Percentiles rank a stretch among this genome's conserved stretches.
Evolutionary conservation across 2,113 vertebrate genomes (phyloP).

Genomic region (Corythaixoides concolor): DNA sequence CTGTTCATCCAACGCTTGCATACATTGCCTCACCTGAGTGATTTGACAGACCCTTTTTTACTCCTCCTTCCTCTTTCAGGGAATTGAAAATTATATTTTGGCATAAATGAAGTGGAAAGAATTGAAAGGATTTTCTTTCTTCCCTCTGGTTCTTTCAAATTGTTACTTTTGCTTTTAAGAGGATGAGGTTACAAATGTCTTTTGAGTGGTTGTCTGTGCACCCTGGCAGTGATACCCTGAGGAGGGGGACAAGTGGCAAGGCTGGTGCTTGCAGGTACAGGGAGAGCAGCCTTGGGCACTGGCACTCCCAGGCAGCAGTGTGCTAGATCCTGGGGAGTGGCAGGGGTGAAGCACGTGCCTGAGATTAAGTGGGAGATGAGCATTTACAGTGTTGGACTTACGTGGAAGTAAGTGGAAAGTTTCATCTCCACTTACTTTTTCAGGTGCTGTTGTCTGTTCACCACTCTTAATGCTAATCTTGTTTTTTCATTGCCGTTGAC

Average conservation of each 20-base stretch:
- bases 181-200: not conserved
- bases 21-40: not conserved
- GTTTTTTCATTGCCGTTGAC: not conserved
- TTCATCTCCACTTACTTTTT: not conserved
- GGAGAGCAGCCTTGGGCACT: not conserved
- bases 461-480: not conserved
- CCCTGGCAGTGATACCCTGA: rapidly evolving
- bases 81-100: not conserved
- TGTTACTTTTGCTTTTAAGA: not conserved
- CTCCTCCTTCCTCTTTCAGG: not conserved
- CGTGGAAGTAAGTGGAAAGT: not conserved
- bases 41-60: not conserved
- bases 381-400: not conserved
- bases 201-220: not conserved
- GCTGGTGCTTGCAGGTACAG: not conserved
- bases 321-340: not conserved
- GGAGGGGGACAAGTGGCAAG: rapidly evolving
- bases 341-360: not conserved
- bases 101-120: not conserved
- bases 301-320: rapidly evolving
- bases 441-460: not conserved
- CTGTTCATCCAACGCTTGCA: not conserved
- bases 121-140: not conserved
- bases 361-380: not conserved
- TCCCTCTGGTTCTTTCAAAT: not conserved